A percentile compares a stretch with the other conserved stretches of the same genome.
Evolutionary conservation across 1,140 invertebrate genomes (phyloP).

Genomic region (Atta colombica): DNA sequence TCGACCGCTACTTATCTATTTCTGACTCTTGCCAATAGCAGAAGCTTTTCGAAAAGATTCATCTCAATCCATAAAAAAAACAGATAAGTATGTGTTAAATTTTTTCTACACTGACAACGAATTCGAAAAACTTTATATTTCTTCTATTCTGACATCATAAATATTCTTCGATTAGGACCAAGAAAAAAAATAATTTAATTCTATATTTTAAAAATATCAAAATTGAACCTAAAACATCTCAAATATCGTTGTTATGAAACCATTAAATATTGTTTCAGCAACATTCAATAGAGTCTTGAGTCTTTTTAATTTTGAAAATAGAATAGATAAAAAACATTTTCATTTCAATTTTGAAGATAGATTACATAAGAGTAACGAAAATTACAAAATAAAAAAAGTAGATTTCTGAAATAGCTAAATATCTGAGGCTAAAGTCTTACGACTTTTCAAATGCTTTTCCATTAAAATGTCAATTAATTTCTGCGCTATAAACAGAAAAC

Average conservation of each 20-base stretch:
- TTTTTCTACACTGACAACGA: not conserved
- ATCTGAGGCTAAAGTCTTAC: not conserved
- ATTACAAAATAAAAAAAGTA: conserved; percentile 11
- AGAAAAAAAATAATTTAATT: conserved; percentile 4
- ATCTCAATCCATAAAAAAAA: not conserved
- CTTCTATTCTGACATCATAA: not conserved
- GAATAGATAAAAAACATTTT: not conserved
- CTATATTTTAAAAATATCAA: not conserved
- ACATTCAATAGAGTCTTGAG: not conserved
- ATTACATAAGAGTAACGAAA: not conserved
- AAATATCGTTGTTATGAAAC: not conserved
- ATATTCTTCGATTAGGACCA: not conserved
- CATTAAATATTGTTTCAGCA: not conserved
- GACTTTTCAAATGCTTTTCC: not conserved
- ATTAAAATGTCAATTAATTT: not conserved
- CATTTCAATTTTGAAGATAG: not conserved
- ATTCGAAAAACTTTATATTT: not conserved
- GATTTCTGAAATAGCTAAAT: not conserved
- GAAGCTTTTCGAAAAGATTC: conserved; percentile 13
- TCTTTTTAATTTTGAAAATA: conserved; percentile 6
- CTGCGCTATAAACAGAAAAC: not conserved
- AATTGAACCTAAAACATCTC: not conserved
- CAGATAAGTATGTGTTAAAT: not conserved
- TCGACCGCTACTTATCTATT: conserved; percentile 48
- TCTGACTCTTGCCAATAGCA: conserved; percentile 40